Base-by-base conservation (phyloP, 2,888 invertebrate genomes). In the Macrophya alboannulata region DNA sequence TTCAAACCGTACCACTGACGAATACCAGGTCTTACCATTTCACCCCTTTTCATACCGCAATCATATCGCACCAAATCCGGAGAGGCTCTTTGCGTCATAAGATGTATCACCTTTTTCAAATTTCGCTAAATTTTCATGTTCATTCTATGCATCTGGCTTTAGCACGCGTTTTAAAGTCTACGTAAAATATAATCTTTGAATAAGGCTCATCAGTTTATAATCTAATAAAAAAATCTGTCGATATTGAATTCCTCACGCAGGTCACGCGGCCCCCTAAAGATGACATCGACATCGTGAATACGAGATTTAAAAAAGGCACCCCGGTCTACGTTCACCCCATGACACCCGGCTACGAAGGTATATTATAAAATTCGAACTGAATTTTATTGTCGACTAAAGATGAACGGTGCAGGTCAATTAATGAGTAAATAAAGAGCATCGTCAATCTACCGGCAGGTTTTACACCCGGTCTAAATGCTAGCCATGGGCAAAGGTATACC, bases 291-390 rank as follows among this genome's bases (percentile, higher is more conserved):
- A 92, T 95, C 0, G 95, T 97, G 5, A 96, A 96, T 88, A 95
- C 95, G 12, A 95, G 96, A 87, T 95, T 95, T 88, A 94, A 95
- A 83, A 95, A 95, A 91, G 96, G 96, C 1, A 97, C 97, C 93
- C 95, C 96, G 0, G 95, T 96, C 48, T 97, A 96, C 92, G 95
- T 95, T 86, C 96, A 97, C 93, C 97, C 97, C 1, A 96, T 96
- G 93, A 94, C 96, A 87, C 97, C 97, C 25, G 96, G 97, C 62
- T 97, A 97, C 91, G 96, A 96, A 93, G 97, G 97, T 96, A 92
- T 31, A 62, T 43, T 17, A 71, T 71, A 17, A 37, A 9, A 40
- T 40, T 76, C n/a, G 10, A 25, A 15, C 17, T 48, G 15, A 15
- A 31, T 31, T 65, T 31, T 12, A 8, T 10, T 55, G 17, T 55